Base-by-base conservation (phyloP, 2,888 invertebrate species). In the Ariolimax columbianus region DNA sequence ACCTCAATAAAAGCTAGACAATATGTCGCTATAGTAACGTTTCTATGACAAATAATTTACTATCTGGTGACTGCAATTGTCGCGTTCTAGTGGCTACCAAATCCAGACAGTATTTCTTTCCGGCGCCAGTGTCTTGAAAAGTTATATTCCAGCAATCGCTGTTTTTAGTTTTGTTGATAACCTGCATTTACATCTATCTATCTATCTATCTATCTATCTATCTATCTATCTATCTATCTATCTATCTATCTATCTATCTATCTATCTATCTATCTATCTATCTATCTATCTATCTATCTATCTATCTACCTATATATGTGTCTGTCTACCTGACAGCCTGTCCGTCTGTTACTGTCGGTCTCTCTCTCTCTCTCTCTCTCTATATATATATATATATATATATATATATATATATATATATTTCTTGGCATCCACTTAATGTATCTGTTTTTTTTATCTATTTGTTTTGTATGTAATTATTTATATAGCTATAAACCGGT, bases 1-100 rank as follows among this genome's bases (percentile, higher is more conserved):
- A 6, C 47, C 2, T 19, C 30, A 40, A 68, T 79, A 79, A 79
- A 79, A 43, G 30, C 66, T 66, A 79, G 79, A 79, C 79, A 79
- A 79, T 66, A 79, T 43, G 79, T 79, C 79, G 79, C 79, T 79
- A 79, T 79, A 47, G 66, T 30, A 68, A 43, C 68, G 68, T 17
- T 30, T 66, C n/a, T 40, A 6, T 33, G 79, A 26, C 79, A 66
- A n/a, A 19, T 66, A 47, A 26, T 79, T 79, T 66, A 79, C 66
- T 43, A 63, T 40, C 33, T 9, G 33, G 47, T 68, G n/a, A 36
- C 55, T 68, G 43, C 14, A 66, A 79, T 68, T 68, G 43, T 14
- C 30, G n/a, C 43, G 66, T n/a, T 40, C 33, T 33, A 75, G 51
- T 75, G 51, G 51, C 47, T 19, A 51, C 51, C 1, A 33, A 47